Evolutionary conservation across 2,888 invertebrate species (phyloP).

Genomic region (Caenorhabditis macrosperma): DNA sequence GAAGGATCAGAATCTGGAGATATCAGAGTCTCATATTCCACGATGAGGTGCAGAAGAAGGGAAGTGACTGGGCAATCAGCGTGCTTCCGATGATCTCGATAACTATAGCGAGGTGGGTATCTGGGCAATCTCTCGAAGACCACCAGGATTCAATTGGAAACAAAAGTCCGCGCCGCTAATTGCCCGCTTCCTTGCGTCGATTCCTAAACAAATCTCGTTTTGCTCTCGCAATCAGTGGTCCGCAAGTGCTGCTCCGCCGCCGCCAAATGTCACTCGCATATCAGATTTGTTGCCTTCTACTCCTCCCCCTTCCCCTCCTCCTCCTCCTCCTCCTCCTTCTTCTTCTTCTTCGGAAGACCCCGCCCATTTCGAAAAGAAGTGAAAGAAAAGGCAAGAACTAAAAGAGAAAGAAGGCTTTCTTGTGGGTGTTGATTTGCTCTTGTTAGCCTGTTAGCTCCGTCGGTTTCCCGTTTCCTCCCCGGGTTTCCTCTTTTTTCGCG

Average conservation of each 20-base stretch:
- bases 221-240: slow-evolving; percentile 42
- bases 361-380: slow-evolving; percentile 33
- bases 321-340: background rate
- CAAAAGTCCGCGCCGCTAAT: background rate
- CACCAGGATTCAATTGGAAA: background rate
- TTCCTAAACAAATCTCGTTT: slow-evolving; percentile 26
- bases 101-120: too few species aligned
- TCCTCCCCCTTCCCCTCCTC: slow-evolving; percentile 10
- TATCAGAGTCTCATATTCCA: slow-evolving; percentile 65
- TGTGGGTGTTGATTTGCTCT: slow-evolving; percentile 46
- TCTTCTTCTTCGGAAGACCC: too few species aligned
- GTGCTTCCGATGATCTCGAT: background rate
- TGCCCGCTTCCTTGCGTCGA: slow-evolving; percentile 16
- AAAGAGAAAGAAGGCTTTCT: slow-evolving; percentile 38
- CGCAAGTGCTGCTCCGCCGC: slow-evolving; percentile 11
- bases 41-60: slow-evolving; percentile 41
- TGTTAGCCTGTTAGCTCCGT: slow-evolving; percentile 37
- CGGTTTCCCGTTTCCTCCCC: slow-evolving; percentile 36
- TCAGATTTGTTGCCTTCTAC: slow-evolving; percentile 32
- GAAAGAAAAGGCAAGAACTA: slow-evolving; percentile 33
- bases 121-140: too few species aligned
- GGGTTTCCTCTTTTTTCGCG: slow-evolving; percentile 15
- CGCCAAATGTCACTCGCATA: slow-evolving; percentile 46
- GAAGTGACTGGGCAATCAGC: background rate
- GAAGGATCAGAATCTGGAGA: slow-evolving; percentile 67